Evolutionary conservation across 2,113 vertebrate genomes (phyloP).

Genomic region (Sturnira hondurensis): DNA sequence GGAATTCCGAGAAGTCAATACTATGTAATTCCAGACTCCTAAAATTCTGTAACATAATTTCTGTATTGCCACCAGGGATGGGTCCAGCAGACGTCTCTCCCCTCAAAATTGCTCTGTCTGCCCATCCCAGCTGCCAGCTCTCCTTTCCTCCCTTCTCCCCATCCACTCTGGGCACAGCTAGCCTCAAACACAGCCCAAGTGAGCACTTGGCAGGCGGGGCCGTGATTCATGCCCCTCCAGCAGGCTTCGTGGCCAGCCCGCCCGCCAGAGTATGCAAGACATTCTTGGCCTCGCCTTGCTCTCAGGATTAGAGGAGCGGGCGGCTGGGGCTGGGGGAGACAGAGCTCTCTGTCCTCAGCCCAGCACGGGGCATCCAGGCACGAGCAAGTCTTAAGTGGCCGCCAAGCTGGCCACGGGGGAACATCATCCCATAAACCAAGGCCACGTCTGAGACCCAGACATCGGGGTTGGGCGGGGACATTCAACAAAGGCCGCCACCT

Average conservation of each 20-base stretch:
- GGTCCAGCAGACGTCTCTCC: constrained; percentile 36
- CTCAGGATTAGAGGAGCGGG: constrained; percentile 58
- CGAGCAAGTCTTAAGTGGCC: constrained; percentile 61
- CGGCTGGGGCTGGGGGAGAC: constrained; percentile 37
- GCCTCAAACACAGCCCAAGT: constrained; percentile 61
- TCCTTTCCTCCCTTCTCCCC: background rate
- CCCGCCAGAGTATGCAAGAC: constrained; percentile 68
- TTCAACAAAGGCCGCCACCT: constrained; percentile 41
- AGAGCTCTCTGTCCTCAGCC: background rate
- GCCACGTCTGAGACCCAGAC: constrained; percentile 63
- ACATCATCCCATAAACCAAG: constrained; percentile 48
- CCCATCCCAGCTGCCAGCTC: constrained; percentile 10
- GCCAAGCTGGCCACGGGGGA: constrained; percentile 61
- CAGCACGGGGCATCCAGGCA: constrained; percentile 54
- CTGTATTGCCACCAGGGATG: background rate
- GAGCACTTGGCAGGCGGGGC: constrained; percentile 49
- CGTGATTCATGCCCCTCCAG: constrained; percentile 77
- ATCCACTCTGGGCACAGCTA: constrained; percentile 43
- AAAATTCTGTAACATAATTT: constrained; percentile 38
- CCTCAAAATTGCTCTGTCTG: constrained; percentile 40
- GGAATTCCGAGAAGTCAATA: background rate
- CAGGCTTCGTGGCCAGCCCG: constrained; percentile 62
- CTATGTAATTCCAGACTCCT: background rate
- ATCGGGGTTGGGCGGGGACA: background rate
- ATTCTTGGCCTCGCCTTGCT: constrained; percentile 68